Evolutionary conservation across 1,140 invertebrate species (phyloP).

Genomic region (Daktulosphaira vitifoliae): DNA sequence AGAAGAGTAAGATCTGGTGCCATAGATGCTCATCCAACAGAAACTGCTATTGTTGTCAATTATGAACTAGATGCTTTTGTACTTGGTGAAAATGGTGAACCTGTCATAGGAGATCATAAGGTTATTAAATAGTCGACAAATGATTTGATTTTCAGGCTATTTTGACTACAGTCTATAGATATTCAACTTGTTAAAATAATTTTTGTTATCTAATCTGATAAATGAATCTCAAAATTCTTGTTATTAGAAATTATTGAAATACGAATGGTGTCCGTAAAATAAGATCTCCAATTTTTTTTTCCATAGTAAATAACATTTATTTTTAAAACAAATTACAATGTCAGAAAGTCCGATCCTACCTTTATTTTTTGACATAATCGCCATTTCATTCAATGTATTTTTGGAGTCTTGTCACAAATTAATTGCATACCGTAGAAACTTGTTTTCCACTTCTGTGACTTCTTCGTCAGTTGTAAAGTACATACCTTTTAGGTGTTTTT

Average conservation of each 20-base stretch:
- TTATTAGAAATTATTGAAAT: too few relatives aligned
- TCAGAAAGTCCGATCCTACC: not conserved
- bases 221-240: too few relatives aligned
- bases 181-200: not conserved
- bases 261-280: not conserved
- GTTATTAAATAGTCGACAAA: too few relatives aligned
- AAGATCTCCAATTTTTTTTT: not conserved
- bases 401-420: not conserved
- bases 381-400: not conserved
- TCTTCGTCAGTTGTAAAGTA: not conserved
- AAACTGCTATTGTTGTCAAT: conserved; percentile 81
- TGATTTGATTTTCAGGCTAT: not conserved
- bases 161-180: not conserved
- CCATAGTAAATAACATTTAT: too few relatives aligned
- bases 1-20: conserved; percentile 67
- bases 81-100: conserved; percentile 70
- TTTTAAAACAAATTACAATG: not conserved
- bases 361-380: not conserved
- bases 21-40: conserved; percentile 82
- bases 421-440: not conserved
- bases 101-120: conserved; percentile 76
- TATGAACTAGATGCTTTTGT: conserved; percentile 83
- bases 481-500: not conserved
- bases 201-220: not conserved
- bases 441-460: not conserved